Evolutionary conservation across 2,113 vertebrate species (phyloP).

Genomic region (Scortum barcoo): DNA sequence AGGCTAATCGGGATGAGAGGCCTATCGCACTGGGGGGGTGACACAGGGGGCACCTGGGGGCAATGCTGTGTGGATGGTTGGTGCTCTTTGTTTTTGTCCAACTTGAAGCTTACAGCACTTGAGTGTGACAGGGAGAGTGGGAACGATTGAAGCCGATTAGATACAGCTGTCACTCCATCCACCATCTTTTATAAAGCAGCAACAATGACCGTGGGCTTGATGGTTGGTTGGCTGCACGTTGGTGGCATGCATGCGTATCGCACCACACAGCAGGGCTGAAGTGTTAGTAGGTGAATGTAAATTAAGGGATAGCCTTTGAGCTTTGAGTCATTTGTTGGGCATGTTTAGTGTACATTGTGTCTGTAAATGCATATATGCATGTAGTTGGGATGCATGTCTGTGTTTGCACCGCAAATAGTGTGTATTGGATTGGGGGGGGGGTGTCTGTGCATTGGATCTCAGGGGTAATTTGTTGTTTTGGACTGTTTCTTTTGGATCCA

Average conservation of each 20-base stretch:
- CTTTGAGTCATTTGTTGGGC: slow-evolving; percentile 18
- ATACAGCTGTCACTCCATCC: slow-evolving; percentile 84
- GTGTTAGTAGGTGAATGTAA: slow-evolving; percentile 31
- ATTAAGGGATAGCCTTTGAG: slow-evolving; percentile 22
- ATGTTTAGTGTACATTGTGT: slow-evolving; percentile 17
- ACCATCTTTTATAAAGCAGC: slow-evolving; percentile 61
- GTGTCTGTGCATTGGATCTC: neutral
- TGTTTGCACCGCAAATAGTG: slow-evolving; percentile 22
- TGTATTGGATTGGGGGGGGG: slow-evolving; percentile 3
- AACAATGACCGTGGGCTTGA: slow-evolving; percentile 73
- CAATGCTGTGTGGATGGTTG: slow-evolving; percentile 66
- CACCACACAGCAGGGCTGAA: slow-evolving; percentile 15
- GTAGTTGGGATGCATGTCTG: slow-evolving; percentile 11
- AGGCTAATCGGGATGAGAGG: slow-evolving; percentile 72
- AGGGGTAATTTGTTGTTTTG: slow-evolving; percentile 47
- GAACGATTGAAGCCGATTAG: slow-evolving; percentile 82
- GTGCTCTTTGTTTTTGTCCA: slow-evolving; percentile 77
- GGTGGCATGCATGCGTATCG: slow-evolving; percentile 65
- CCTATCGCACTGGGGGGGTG: slow-evolving; percentile 64
- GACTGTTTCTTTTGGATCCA: slow-evolving; percentile 40
- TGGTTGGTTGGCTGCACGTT: slow-evolving; percentile 64
- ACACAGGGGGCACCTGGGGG: slow-evolving; percentile 69
- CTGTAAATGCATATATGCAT: slow-evolving; percentile 17
- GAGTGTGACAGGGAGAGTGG: slow-evolving; percentile 79
- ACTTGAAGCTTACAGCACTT: slow-evolving; percentile 79